Base-by-base conservation (phyloP, 2,113 vertebrate species). In the Cardinalis cardinalis region DNA sequence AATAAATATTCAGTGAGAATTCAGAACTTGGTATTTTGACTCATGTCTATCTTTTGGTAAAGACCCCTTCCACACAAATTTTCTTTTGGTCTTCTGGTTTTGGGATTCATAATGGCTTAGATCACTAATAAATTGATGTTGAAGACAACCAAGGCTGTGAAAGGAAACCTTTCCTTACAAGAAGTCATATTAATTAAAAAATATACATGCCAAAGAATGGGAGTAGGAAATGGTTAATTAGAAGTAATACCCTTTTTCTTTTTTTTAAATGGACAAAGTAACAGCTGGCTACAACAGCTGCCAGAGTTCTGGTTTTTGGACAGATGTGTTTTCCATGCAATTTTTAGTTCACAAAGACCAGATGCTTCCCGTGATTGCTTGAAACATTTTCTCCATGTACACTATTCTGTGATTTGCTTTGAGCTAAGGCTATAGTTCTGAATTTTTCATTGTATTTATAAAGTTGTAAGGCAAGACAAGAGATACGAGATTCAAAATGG, bases 261-360 rank as follows among this genome's bases (percentile, higher is more conserved):
- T 53, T 58, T 68, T 43, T 24, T 4, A 10, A 74, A 65, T 26
- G 24, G 34, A 61, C 68, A 73, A 74, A 86, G 19, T 63, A 90
- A 87, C 60, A 90, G 21, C 87, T 88, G 84, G 36, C 23, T 41
- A 32, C 40, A 84, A 88, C 85, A 95, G 36, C 43, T 88, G 71
- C 41, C 72, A 74, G 14, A 26, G 14, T 28, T 85, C 40, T 91
- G 34, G 60, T 60, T 84, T 89, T 92, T 92, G 31, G 48, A 59
- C 83, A 86, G 88, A 88, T 64, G 36, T 56, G 48, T 89, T 94
- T 94, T 88, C 79, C 60, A 38, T 36, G 29, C 34, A 59, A 63
- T 81, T 92, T 88, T 89, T 56, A 88, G 14, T 88, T 92, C 76
- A 86, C 31, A 83, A 59, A 71, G 24, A 73, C 68, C 93, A 92